Base-by-base conservation (phyloP, 2,888 invertebrate genomes). In the Campoplex nolae region DNA sequence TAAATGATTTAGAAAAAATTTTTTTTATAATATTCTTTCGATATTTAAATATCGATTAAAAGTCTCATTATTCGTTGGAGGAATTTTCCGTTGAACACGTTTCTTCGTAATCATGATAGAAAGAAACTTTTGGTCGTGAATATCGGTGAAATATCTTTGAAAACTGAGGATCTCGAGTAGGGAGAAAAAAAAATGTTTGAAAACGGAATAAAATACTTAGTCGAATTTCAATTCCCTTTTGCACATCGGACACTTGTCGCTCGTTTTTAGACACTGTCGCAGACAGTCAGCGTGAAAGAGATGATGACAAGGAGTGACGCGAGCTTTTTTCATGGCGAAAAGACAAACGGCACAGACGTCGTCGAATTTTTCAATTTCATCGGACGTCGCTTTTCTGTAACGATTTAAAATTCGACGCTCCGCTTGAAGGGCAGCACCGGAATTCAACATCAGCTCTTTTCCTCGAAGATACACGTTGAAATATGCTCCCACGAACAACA, bases 291-390 rank as follows among this genome's bases (percentile, higher is more conserved):
- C 97, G 92, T 97, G 97, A 94, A 97, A 97, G 92, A 97, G 96
- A 92, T 97, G 97, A 75, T 97, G 97, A 92, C 97, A 97, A 0
- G 97, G 97, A 0, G 97, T 97, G 13, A 97, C 96, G 58, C 97
- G 95, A 0, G 97, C 97, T 9, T 96, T 95, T 77, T 95, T 95
- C 97, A 97, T 97, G 1, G 95, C 92, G 87, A 96, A 96, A 56
- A 97, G 95, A 91, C 97, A 97, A 4, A 97, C 97, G 0, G 97
- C 97, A 92, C 97, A 97, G 0, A 97, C 97, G 90, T 97, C 97
- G 90, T 97, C 97, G 84, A 97, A 96, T 67, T 95, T 95, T 16
- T 95, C 95, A 58, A 97, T 95, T 91, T 97, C 97, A 13, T 96
- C 96, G 0, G 93, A 83, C 3, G 96, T 96, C 35, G 97, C 97